Evolutionary conservation across 2,113 vertebrate species (phyloP), one percentile per base, ranked within the genome.

Genomic region (Tauraco erythrolophus): DNA sequence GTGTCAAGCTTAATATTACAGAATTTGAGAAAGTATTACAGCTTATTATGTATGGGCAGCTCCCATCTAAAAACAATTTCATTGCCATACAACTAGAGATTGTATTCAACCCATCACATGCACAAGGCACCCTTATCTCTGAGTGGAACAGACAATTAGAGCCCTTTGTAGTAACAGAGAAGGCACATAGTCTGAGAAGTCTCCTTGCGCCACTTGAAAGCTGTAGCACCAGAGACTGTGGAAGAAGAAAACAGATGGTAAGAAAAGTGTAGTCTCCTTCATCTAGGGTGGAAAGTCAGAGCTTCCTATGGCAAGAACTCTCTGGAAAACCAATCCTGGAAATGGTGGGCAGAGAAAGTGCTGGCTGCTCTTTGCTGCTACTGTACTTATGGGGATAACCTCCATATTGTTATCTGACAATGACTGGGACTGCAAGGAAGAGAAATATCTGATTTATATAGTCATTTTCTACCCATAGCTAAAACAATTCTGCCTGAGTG

Each of bases 321-420:
- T n/a, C 48, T n/a, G 6, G 33, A 82, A 82, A 88, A 70, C 7
- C 12, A 64, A 5, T 43, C 27, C 71, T 76, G 19, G 23, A 84
- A 87, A 89, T 1, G 2, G 15, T 79, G 5, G 13, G 25, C 24
- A 45, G 10, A 11, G 27, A 76, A 74, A 72, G 11, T 24, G 4
- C 7, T 51, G 41, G 9, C 11, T 86, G n/a, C 13, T 45, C 45
- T 84, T 82, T 82, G 60, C 5, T 84, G 3, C 14, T 62, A 5
- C 10, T 61, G 7, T 11, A 7, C 18, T 86, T 89, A 25, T 61
- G 39, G 21, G 6, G 9, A 35, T 70, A 84, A 77, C 4, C 23
- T 66, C 72, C 19, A 30, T 28, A 7, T 2, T 0, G 0, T 81
- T 91, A 25, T 41, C 43, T 68, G 33, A 51, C 4, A 46, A 46